Percentiles rank a stretch among this genome's conserved stretches.
phyloP scores from a whole-genome alignment of 2,888 invertebrate species.

The Bellardia pandia region DNA sequence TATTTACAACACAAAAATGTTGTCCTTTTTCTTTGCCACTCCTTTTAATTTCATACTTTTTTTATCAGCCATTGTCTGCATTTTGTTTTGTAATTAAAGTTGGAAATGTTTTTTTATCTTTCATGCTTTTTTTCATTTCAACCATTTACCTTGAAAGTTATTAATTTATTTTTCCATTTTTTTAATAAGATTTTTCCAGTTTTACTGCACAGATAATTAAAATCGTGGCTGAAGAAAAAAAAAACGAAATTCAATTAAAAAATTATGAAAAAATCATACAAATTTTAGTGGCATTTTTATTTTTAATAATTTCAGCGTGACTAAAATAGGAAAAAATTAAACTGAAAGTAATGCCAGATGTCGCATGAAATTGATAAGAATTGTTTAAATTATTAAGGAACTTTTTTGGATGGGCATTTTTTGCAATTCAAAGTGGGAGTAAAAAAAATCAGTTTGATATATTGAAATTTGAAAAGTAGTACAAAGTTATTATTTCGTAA shows the following conservation, averaged over 20 bases:
- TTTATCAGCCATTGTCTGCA: conserved; percentile 60
- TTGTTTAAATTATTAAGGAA: conserved; percentile 39
- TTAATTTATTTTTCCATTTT: conserved; percentile 49
- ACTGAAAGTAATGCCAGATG: conserved; percentile 57
- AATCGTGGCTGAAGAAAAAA: conserved; percentile 41
- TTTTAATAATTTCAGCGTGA: conserved; percentile 63
- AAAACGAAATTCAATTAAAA: conserved; percentile 63
- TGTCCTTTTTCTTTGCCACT: conserved; percentile 33
- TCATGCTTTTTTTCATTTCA: conserved; percentile 27
- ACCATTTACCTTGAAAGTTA: conserved; percentile 66
- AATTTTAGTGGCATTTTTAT: conserved; percentile 58
- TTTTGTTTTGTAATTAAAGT: conserved; percentile 64
- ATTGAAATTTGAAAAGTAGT: too few species aligned
- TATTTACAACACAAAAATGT: conserved; percentile 35
- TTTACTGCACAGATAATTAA: conserved; percentile 68
- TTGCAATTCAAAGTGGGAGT: neutral
- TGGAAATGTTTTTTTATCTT: conserved; percentile 47
- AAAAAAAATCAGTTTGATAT: neutral
- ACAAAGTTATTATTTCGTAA: too few species aligned
- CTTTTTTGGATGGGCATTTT: neutral
- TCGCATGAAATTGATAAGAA: conserved; percentile 54
- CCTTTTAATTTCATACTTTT: conserved; percentile 33
- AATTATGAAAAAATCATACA: conserved; percentile 60
- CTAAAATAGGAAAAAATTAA: neutral
- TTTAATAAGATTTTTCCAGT: conserved; percentile 7